These are phyloP conservation scores for Myocastor coypus DNA, from an alignment of 2,113 vertebrate genomes.

Conservation along the genomic window DNA sequence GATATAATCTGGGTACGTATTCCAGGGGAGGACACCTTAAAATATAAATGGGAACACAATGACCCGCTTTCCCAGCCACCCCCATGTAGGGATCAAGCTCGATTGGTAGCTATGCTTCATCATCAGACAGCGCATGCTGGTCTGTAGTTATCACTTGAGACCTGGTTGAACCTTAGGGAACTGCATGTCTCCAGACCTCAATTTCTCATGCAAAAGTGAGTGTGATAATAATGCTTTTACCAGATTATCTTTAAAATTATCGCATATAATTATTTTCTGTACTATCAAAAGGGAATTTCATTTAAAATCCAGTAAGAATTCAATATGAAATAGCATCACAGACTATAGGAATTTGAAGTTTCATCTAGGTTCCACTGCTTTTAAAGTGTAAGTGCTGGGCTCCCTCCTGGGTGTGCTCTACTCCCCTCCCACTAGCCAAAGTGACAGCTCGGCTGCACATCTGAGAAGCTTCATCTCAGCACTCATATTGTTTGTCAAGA, in stretches of 20 bases:
- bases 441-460: background rate
- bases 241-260: background rate
- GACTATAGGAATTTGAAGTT: background rate
- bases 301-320: background rate
- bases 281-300: background rate
- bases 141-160: background rate
- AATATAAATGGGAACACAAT: background rate
- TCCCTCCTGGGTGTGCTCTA: background rate
- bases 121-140: too few species aligned
- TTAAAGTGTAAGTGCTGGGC: background rate
- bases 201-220: background rate
- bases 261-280: background rate
- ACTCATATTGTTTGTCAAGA: background rate
- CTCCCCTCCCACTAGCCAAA: background rate
- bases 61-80: background rate
- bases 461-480: background rate
- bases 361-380: background rate
- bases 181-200: background rate
- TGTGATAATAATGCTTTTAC: background rate
- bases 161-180: background rate
- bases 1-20: background rate
- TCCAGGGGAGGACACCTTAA: background rate
- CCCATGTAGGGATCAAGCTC: background rate
- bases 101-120: background rate
- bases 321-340: background rate